Percentiles rank a stretch among this genome's conserved stretches.
These are phyloP conservation scores for Ceraclea dissimilis DNA, from an alignment of 2,888 invertebrate genomes.

Conservation along the genomic window DNA sequence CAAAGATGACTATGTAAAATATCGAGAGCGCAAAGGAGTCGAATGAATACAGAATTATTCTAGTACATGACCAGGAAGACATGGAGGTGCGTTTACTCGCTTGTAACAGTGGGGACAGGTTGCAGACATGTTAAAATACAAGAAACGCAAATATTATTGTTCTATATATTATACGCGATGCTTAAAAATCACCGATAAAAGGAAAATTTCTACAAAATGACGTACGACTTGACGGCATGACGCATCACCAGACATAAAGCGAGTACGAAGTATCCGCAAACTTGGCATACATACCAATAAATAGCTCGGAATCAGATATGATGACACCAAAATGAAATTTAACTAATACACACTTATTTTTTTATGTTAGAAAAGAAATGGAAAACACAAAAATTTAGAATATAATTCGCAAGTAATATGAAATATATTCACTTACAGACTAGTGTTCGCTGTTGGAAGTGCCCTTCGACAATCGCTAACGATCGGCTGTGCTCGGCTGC, in stretches of 20 bases:
- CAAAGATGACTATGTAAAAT: too few species aligned
- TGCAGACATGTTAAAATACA: too few species aligned
- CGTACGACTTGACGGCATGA: constrained; percentile 20
- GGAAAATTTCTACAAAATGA: too few species aligned
- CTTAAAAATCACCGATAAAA: too few species aligned
- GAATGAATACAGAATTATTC: too few species aligned
- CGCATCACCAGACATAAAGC: constrained; percentile 22
- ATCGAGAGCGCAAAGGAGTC: too few species aligned
- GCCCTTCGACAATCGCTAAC: constrained; percentile 15
- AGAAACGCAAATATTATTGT: too few species aligned
- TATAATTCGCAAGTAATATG: constrained; percentile 8
- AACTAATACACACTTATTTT: neutral
- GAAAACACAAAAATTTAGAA: constrained; percentile 2
- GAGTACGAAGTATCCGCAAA: constrained; percentile 1
- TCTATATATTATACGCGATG: too few species aligned
- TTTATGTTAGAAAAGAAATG: neutral
- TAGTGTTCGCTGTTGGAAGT: constrained; percentile 20
- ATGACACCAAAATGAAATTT: neutral
- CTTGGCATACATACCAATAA: constrained; percentile 1
- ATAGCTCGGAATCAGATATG: neutral
- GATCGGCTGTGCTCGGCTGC: constrained; percentile 8
- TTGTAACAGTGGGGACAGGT: too few species aligned
- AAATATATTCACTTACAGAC: constrained; percentile 21
- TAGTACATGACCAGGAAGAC: too few species aligned
- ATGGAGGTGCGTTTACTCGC: too few species aligned